Base-by-base conservation (phyloP, 2,797 vertebrate genomes). In the Manis javanica region DNA sequence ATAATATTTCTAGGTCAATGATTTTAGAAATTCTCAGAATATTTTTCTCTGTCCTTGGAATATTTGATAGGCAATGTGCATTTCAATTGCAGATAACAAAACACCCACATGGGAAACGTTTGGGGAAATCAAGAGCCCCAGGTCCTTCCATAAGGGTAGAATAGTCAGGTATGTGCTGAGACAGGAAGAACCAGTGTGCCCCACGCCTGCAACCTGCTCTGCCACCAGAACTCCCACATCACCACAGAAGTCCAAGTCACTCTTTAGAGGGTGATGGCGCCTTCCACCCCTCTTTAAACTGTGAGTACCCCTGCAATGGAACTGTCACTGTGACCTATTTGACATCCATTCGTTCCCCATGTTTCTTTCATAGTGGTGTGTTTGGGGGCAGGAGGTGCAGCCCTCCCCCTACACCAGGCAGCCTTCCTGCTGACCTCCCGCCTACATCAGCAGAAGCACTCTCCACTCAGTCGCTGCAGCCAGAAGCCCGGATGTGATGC, bases 21-120 rank as follows among this genome's bases (percentile, higher is more conserved):
- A 64, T 82, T 87, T 79, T 39, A 85, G n/a, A 94, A 68, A 75
- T 75, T 68, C 6, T 81, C 16, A 19, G 81, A 63, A 75, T 61
- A 21, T 55, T 68, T 78, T 92, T 1, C 55, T 79, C 51, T 86
- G 18, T 63, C n/a, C 55, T 66, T 61, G 21, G 18, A 69, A 23
- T 37, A 66, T 68, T 63, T 39, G 13, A 53, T 55, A 87, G n/a
- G 42, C 13, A 9, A 68, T 78, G 34, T 18, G 51, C 11, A 57
- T 57, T 49, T 74, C 31, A 90, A 63, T 46, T 63, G 42, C 24
- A 75, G 81, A 75, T 37, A 31, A 31, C 21, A 66, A 79, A 75
- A 59, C 11, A 34, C 5, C 21, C 51, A 53, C 31, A 10, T 23
- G 16, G 49, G 49, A 90, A 39, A 46, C 21, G 46, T 18, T 19